These are phyloP conservation scores for Tapirus indicus DNA, from an alignment of 2,797 vertebrate species.

Conservation along the genomic window DNA sequence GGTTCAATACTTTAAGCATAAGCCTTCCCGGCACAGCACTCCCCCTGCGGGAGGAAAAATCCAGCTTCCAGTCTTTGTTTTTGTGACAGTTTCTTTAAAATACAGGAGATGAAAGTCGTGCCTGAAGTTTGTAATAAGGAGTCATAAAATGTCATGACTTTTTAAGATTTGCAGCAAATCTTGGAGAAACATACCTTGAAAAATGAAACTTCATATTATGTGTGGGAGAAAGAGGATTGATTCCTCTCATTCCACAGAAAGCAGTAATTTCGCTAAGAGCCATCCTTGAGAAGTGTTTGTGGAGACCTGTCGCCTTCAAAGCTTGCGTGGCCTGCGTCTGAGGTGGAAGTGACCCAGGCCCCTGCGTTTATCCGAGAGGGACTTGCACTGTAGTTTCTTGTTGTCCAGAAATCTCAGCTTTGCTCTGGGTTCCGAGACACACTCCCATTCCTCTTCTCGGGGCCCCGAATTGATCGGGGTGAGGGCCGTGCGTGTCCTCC, in stretches of 20 bases:
- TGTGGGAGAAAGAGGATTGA: neutral
- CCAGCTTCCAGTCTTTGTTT: slow-evolving; percentile 27
- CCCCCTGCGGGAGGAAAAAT: neutral
- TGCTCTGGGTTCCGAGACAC: neutral
- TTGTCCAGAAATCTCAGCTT: neutral
- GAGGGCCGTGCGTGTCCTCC: neutral
- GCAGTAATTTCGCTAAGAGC: neutral
- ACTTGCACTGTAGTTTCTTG: neutral
- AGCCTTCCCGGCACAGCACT: neutral
- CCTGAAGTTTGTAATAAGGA: slow-evolving; percentile 46
- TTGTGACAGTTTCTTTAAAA: slow-evolving; percentile 49
- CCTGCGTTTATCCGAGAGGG: neutral
- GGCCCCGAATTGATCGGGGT: neutral
- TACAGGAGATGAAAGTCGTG: neutral
- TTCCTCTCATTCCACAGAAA: slow-evolving; percentile 30
- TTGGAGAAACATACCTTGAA: slow-evolving; percentile 28
- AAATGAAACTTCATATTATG: neutral
- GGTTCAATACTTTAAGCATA: neutral
- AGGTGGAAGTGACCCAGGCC: neutral
- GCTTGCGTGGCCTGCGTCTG: neutral
- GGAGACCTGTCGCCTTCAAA: neutral
- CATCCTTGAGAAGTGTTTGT: neutral
- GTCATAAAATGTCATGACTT: slow-evolving; percentile 43
- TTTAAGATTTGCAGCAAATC: slow-evolving; percentile 43
- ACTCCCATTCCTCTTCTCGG: neutral